Conservation (phyloP, 2,888 invertebrate genomes). For the Melangyna quadrimaculata region DNA sequence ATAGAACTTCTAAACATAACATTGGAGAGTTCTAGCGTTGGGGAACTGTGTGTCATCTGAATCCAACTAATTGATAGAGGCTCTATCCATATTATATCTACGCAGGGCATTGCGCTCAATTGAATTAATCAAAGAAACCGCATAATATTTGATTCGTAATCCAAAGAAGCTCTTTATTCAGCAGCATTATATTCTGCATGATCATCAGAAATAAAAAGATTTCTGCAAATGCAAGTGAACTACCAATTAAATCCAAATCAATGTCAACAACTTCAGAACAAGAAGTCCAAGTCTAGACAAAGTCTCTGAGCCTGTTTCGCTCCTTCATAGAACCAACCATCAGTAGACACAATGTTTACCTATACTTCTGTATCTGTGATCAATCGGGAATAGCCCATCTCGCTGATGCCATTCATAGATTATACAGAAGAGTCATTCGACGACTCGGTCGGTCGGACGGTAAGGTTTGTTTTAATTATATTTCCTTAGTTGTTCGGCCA, state of each 20-base stretch:
- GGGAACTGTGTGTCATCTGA: background rate
- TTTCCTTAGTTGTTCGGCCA: constrained; percentile 32
- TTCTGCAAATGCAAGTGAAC: constrained; percentile 1
- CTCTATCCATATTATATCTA: background rate
- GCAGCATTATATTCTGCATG: constrained; percentile 24
- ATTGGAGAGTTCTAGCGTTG: background rate
- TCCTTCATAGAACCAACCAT: background rate
- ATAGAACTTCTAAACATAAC: background rate
- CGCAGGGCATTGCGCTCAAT: background rate
- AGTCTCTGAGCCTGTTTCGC: constrained; percentile 18
- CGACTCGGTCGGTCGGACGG: background rate
- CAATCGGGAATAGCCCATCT: constrained; percentile 52
- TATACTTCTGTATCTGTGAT: constrained; percentile 27
- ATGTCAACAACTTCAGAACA: constrained; percentile 54
- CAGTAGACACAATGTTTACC: background rate
- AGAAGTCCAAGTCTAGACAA: constrained; percentile 51
- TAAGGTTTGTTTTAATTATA: constrained; percentile 63
- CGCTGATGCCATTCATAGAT: constrained; percentile 60
- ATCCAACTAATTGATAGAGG: background rate
- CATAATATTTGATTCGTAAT: constrained; percentile 10
- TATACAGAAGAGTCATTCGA: constrained; percentile 23
- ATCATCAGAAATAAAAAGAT: constrained; percentile 1
- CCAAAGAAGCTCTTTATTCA: constrained; percentile 12
- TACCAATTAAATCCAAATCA: constrained; percentile 66
- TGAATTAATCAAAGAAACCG: constrained; percentile 33